Conservation (phyloP, 1,140 invertebrate species). For the Pseudoatta argentina region DNA sequence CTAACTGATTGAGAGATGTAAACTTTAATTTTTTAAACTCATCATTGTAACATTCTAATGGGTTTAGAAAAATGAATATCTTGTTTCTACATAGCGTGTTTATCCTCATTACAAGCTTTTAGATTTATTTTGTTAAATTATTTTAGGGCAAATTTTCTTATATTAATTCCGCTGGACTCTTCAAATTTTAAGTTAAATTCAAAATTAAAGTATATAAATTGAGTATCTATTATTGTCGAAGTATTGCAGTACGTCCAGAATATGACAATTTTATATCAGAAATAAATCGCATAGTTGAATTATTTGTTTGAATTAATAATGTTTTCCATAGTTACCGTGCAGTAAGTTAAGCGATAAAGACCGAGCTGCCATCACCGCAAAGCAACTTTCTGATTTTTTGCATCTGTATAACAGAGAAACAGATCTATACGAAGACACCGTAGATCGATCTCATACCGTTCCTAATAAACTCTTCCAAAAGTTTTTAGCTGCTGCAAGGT, state of each 20-base stretch:
- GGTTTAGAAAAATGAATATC: too few species aligned
- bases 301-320: slow-evolving; percentile 44
- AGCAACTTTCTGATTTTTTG: slow-evolving; percentile 96
- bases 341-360: slow-evolving; percentile 93
- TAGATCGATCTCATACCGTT: slow-evolving; percentile 88
- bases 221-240: not conserved
- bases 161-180: too few species aligned
- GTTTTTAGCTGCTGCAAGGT: slow-evolving; percentile 87
- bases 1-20: too few species aligned
- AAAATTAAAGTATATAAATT: not conserved
- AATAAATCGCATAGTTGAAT: not conserved
- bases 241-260: not conserved
- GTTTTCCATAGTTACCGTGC: slow-evolving; percentile 88
- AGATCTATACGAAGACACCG: slow-evolving; percentile 90
- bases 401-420: slow-evolving; percentile 95
- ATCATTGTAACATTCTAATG: too few species aligned
- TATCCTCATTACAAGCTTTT: too few species aligned
- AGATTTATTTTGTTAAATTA: too few species aligned
- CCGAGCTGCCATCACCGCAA: slow-evolving; percentile 94
- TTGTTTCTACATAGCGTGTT: too few species aligned
- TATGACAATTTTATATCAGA: slow-evolving; percentile 5
- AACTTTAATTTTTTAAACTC: too few species aligned
- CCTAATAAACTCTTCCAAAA: slow-evolving; percentile 88
- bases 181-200: slow-evolving; percentile 3
- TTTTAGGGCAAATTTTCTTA: too few species aligned